Evolutionary conservation across 1,140 invertebrate species (phyloP), one percentile per base, ranked within the genome.

Genomic region (Anastrepha obliqua): DNA sequence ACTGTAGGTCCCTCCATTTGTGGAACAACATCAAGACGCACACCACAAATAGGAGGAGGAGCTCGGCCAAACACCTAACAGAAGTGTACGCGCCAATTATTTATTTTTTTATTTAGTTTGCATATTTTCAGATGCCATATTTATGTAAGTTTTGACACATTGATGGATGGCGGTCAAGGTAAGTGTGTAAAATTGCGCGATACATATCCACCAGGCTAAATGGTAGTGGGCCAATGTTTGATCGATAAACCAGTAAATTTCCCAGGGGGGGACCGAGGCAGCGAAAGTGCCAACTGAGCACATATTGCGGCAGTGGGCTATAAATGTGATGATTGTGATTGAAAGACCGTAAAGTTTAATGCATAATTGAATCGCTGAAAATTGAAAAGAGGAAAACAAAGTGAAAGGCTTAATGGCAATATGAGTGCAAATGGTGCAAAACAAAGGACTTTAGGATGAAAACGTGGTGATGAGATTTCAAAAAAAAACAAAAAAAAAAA

Each of bases 131-230:
- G 74, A 17, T 29, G 29, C 29, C 29, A 29, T 29, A 29, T 29
- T 29, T 29, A 81, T 81, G n/a, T 81, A 81, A 20, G n/a, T 81
- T 81, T 81, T 81, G 74, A 81, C 74, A 81, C 44, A 13, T 81
- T 81, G 74, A 81, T 81, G 47, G 47, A 81, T 81, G 42, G n/a
- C 74, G 74, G 74, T 81, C 74, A 81, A 55, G 29, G 51, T 51
- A 51, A 55, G 17, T 81, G 7, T 47, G 47, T 15, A 81, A 58
- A 55, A 15, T n/a, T 1, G 64, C 29, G 64, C 17, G 15, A 13
- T n/a, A 62, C 29, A 29, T 29, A 0, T 29, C 29, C 44, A 74
- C 44, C 13, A 47, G 17, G 42, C 44, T 47, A 5, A 74, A 15
- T 47, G 47, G 44, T 81, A 55, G 74, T 5, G 17, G 47, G 8